A percentile compares a stretch with the other conserved stretches of the same genome.
phyloP scores from a whole-genome alignment of 2,113 vertebrate species.

The Speoplatyrhinus poulsoni region DNA sequence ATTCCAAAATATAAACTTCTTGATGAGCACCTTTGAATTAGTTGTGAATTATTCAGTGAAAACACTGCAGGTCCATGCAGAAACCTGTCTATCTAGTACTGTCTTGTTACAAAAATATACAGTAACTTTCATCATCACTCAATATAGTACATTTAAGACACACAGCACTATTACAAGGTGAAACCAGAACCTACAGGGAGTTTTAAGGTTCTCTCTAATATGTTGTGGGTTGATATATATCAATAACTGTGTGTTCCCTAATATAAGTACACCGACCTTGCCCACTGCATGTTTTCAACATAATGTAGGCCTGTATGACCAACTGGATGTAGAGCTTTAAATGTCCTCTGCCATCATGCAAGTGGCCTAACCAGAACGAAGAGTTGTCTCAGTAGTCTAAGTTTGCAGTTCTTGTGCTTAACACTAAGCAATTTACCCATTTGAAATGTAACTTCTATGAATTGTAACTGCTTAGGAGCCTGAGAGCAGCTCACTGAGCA shows the following conservation, averaged over 20 bases:
- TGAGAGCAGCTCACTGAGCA: conserved; percentile 84
- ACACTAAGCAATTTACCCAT: background rate
- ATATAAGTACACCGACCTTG: background rate
- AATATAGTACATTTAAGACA: conserved; percentile 23
- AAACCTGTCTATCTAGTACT: conserved; percentile 14
- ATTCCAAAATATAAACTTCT: conserved; percentile 31
- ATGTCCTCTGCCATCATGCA: conserved; percentile 28
- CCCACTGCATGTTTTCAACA: background rate
- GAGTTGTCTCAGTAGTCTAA: background rate
- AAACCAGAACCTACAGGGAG: conserved; percentile 9
- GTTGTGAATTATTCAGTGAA: conserved; percentile 20
- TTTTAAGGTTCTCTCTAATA: conserved; percentile 10
- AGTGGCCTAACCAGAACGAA: background rate
- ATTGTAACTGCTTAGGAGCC: conserved; percentile 54
- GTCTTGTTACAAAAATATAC: conserved; percentile 45
- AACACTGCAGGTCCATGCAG: conserved; percentile 35
- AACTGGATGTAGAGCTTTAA: conserved; percentile 20
- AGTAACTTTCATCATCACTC: conserved; percentile 15
- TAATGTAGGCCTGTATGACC: background rate
- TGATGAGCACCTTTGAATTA: conserved; percentile 14
- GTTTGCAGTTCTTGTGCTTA: background rate
- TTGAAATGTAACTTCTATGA: background rate
- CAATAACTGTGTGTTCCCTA: background rate
- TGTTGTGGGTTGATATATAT: conserved; percentile 1
- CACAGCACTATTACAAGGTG: conserved; percentile 31